Base-by-base conservation (phyloP, 1,140 invertebrate genomes). In the Camponotus floridanus region DNA sequence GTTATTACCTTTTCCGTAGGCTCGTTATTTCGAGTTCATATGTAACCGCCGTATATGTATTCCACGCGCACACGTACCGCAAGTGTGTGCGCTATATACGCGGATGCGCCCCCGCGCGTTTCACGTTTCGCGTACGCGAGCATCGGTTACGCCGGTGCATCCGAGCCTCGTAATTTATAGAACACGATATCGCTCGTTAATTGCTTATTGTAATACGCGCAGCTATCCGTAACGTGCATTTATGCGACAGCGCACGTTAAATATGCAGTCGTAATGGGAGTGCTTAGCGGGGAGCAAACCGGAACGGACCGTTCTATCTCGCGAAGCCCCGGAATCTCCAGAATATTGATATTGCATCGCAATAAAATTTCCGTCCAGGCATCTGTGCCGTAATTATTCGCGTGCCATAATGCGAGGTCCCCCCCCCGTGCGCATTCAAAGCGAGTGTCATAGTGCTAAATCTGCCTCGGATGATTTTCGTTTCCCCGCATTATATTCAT, bases 131-230 rank as follows among this genome's bases (percentile, higher is more conserved):
- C 76, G 76, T 80, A 68, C 76, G 76, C 79, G 79, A 83, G 79
- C 79, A 83, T 73, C 79, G 79, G 79, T 83, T 81, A 81, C 79
- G 79, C 79, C 79, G 79, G 48, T 73, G 67, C 55, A 61, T 83
- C 55, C 79, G 79, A 73, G 79, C 79, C 15, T 74, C 68, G 79
- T 83, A 83, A 83, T 83, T 83, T 83, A 83, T 73, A 83, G 79
- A 73, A 83, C 79, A 73, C 79, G 79, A 83, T 83, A 83, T 83
- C 79, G 79, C 79, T 64, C 79, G 79, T 83, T 83, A 83, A 83
- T 83, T 83, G 79, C 79, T 83, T 83, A 83, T 83, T 83, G 79
- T 83, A 83, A 83, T 83, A 83, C 79, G 79, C 79, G 36, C 79
- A 73, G 79, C 68, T 83, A 83, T 83, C 79, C 68, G 79, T 83